phyloP scores from a whole-genome alignment of 2,888 invertebrate genomes.

The Trichopoda pennipes region DNA sequence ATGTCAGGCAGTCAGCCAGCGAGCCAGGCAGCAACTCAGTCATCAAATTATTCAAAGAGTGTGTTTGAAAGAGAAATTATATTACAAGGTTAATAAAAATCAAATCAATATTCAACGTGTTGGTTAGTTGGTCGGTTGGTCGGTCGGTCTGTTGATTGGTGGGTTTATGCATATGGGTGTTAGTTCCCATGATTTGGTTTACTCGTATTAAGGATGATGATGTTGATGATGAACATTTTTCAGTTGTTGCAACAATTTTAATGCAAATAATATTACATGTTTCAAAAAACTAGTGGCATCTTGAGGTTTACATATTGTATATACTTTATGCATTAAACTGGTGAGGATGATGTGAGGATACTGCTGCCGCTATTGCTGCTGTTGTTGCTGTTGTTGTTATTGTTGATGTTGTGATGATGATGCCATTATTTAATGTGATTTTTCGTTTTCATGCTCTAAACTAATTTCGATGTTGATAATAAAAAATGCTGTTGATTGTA shows the following conservation, averaged over 20 bases:
- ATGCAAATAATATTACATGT: constrained; percentile 59
- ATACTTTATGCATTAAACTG: background rate
- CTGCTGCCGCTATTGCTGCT: background rate
- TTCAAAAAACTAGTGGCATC: constrained; percentile 16
- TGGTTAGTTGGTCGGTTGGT: background rate
- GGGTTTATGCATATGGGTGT: constrained; percentile 40
- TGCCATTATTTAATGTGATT: constrained; percentile 64
- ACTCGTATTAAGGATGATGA: constrained; percentile 43
- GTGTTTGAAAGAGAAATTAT: constrained; percentile 59
- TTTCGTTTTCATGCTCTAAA: constrained; percentile 62
- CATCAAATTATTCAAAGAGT: background rate
- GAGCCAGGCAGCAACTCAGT: constrained; percentile 3
- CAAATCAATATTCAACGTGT: constrained; percentile 53
- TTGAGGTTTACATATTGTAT: background rate
- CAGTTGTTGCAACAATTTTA: constrained; percentile 23
- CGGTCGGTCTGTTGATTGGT: no score
- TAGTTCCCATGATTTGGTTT: constrained; percentile 62
- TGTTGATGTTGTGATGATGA: constrained; percentile 32
- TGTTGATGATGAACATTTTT: constrained; percentile 15
- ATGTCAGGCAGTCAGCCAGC: constrained; percentile 10
- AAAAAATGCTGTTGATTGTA: constrained; percentile 53
- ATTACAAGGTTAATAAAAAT: constrained; percentile 60
- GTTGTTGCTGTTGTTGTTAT: no score
- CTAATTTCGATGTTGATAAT: constrained; percentile 61
- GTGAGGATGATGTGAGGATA: constrained; percentile 2